Conservation (phyloP, 2,113 vertebrate species). For the Pagrus major region DNA sequence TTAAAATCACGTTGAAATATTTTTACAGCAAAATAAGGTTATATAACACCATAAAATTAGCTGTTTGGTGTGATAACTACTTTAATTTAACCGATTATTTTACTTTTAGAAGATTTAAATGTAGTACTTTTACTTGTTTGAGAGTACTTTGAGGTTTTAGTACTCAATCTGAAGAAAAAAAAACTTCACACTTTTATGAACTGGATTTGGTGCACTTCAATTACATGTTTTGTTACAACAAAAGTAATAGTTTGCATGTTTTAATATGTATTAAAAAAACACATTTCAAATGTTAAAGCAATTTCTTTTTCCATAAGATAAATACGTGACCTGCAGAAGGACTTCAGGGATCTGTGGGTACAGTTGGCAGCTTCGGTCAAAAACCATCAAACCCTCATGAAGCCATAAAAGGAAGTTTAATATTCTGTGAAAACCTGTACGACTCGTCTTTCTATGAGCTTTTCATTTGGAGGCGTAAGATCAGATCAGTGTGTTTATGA, state of each 20-base stretch:
- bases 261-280: not conserved
- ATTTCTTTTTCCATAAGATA: not conserved
- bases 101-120: no score
- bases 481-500: conserved; percentile 57
- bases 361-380: conserved; percentile 1
- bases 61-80: no score
- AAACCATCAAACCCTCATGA: not conserved
- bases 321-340: not conserved
- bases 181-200: not conserved
- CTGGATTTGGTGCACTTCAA: not conserved
- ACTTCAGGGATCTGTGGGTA: not conserved
- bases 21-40: no score
- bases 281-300: not conserved
- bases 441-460: conserved; percentile 4
- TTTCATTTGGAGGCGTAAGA: conserved; percentile 20
- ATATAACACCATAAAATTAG: no score
- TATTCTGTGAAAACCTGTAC: conserved; percentile 15
- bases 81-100: no score
- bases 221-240: not conserved
- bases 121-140: no score
- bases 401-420: conserved; percentile 22
- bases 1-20: no score
- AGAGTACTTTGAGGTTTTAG: no score
- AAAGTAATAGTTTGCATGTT: not conserved
- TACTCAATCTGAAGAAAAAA: no score